A percentile compares a stretch with the other conserved stretches of the same genome.
These are phyloP conservation scores for Fissipunctia ypsillon DNA, from an alignment of 2,888 invertebrate species.

Conservation along the genomic window DNA sequence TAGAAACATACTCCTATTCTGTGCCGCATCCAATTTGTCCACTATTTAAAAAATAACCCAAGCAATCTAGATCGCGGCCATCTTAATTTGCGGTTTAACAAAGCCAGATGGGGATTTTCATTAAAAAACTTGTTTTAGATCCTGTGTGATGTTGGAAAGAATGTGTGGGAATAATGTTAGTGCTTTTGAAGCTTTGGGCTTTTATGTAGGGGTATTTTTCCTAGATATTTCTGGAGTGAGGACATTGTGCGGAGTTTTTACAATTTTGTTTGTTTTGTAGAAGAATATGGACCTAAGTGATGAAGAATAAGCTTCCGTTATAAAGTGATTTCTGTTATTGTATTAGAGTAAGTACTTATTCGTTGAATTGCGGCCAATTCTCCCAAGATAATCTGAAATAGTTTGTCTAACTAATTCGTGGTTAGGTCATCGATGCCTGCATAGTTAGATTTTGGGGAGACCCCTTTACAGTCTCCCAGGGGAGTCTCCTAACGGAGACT, in stretches of 20 bases:
- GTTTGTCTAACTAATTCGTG: background rate
- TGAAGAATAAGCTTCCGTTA: background rate
- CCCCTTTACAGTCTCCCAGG: too few species aligned
- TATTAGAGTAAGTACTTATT: background rate
- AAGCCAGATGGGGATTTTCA: constrained; percentile 61
- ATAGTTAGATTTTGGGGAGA: too few species aligned
- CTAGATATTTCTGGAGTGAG: background rate
- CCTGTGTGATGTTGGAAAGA: constrained; percentile 39
- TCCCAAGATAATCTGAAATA: background rate
- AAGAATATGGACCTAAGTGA: background rate
- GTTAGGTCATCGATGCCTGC: background rate
- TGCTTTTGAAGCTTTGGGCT: constrained; percentile 20
- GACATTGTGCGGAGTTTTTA: background rate
- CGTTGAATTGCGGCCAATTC: background rate
- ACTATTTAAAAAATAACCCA: constrained; percentile 60
- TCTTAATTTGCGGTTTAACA: constrained; percentile 63
- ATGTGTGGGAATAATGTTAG: constrained; percentile 34
- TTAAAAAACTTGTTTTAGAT: constrained; percentile 54
- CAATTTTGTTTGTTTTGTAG: background rate
- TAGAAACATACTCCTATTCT: constrained; percentile 30
- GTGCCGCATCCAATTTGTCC: constrained; percentile 52
- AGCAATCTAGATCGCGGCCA: constrained; percentile 55
- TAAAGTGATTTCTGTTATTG: background rate
- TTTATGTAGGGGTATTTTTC: background rate
- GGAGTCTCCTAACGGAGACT: too few species aligned